A percentile compares a stretch with the other conserved stretches of the same genome.
phyloP scores from a whole-genome alignment of 2,888 invertebrate species.

The Cylloceria caligata region DNA sequence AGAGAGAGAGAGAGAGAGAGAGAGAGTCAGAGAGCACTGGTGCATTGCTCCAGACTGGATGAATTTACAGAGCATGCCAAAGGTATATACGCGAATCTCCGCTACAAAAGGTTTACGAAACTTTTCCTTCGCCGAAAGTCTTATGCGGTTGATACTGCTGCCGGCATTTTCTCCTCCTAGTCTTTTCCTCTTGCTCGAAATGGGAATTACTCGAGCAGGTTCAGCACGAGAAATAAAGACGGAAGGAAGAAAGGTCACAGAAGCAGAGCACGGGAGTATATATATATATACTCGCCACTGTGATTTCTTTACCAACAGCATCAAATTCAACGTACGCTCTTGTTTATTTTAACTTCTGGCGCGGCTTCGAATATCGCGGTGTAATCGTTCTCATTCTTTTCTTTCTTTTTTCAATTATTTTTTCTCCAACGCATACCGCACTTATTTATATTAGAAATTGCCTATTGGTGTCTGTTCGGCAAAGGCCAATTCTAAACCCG shows the following conservation, averaged over 20 bases:
- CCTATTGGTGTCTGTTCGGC: not conserved
- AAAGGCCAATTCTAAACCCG: constrained; percentile 14
- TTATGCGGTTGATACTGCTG: constrained; percentile 6
- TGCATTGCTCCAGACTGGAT: not conserved
- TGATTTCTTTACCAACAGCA: constrained; percentile 23
- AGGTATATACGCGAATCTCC: constrained; percentile 30
- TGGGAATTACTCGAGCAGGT: not conserved
- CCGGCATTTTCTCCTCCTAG: constrained; percentile 3
- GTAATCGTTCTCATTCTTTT: too few species aligned
- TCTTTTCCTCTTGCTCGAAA: not conserved
- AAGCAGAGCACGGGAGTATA: not conserved
- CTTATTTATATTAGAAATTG: not conserved
- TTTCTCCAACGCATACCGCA: not conserved
- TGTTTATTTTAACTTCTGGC: not conserved
- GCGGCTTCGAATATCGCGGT: not conserved
- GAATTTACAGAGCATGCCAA: not conserved
- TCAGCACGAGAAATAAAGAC: constrained; percentile 20
- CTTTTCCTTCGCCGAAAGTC: not conserved
- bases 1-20: too few species aligned
- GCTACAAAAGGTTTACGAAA: constrained; percentile 34
- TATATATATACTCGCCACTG: not conserved
- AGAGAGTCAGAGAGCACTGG: not conserved
- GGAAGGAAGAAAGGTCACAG: constrained; percentile 1
- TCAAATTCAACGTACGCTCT: constrained; percentile 26
- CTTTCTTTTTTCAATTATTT: not conserved